Evolutionary conservation across 1,140 invertebrate genomes (phyloP), one percentile per base, ranked within the genome.

Genomic region (Drosophila teissieri): DNA sequence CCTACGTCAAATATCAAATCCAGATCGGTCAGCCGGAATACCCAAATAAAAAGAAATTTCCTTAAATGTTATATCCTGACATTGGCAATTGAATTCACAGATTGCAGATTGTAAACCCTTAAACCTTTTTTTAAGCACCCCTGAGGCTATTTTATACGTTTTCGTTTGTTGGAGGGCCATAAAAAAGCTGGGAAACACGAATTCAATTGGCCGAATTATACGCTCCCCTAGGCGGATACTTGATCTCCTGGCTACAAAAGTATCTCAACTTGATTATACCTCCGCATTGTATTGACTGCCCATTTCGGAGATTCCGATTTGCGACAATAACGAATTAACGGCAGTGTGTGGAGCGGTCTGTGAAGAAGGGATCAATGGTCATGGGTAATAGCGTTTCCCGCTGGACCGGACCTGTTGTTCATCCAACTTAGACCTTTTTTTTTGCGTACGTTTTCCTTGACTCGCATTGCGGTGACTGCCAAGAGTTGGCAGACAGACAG

Each of bases 281-380:
- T 8, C 31, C 31, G 31, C 31, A 31, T 57, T 60, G 57, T 42
- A 83, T 86, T 61, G 51, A 64, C 39, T 52, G 40, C 17, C 53
- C 60, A 64, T 75, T 65, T 54, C 42, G 62, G 54, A 37, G 44
- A 27, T 40, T 46, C 37, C 24, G 24, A 60, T 65, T 62, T 62
- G 79, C 79, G 79, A 86, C 83, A 88, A 88, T 80, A 86, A 88
- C 83, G 79, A 79, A 86, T 88, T 86, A 88, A 78, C 75, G 77
- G 72, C 46, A 56, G 52, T 68, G 64, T 73, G 74, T 62, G 61
- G 55, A 55, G 22, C 24, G 77, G 65, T 74, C 67, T 73, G 67
- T 67, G 62, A 58, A 48, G 61, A 48, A 39, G 37, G 3, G 58
- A 37, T 54, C 49, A 56, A 27, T 69, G 67, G 52, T 70, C 68